A percentile compares a stretch with the other conserved stretches of the same genome.
phyloP scores from a whole-genome alignment of 2,113 vertebrate species.

The Corvus moneduloides region DNA sequence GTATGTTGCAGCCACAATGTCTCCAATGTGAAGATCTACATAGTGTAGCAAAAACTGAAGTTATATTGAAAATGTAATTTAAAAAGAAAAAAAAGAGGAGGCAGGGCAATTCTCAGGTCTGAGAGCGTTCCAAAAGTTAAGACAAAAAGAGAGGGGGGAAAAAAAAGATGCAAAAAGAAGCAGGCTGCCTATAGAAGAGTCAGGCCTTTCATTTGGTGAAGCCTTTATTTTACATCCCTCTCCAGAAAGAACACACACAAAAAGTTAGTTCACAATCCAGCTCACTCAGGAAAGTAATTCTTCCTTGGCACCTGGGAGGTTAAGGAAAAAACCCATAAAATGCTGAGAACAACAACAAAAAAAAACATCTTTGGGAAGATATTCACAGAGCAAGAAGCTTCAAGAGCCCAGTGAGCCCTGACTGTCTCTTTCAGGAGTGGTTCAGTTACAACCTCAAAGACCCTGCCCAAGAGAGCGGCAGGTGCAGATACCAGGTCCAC shows the following conservation, averaged over 20 bases:
- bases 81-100: not conserved
- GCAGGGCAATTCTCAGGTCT: not conserved
- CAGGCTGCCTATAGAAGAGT: constrained; percentile 33
- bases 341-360: not conserved
- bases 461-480: constrained; percentile 73
- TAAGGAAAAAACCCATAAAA: not conserved
- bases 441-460: constrained; percentile 56
- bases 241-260: constrained; percentile 13
- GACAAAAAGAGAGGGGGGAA: not conserved
- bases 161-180: not conserved
- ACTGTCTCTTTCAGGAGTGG: constrained; percentile 49
- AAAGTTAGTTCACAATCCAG: constrained; percentile 42
- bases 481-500: constrained; percentile 59
- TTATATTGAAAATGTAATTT: not conserved
- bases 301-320: constrained; percentile 15
- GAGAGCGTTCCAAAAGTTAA: not conserved
- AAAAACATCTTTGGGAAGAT: constrained; percentile 77
- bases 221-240: constrained; percentile 49
- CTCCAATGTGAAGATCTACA: constrained; percentile 71
- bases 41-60: constrained; percentile 1
- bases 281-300: constrained; percentile 53
- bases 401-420: constrained; percentile 43
- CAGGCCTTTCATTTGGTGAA: constrained; percentile 48
- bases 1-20: constrained; percentile 20
- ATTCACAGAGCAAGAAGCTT: constrained; percentile 73